Percentiles rank a stretch among this genome's conserved stretches.
phyloP scores from a whole-genome alignment of 2,113 vertebrate genomes.

The Rutilus rutilus region DNA sequence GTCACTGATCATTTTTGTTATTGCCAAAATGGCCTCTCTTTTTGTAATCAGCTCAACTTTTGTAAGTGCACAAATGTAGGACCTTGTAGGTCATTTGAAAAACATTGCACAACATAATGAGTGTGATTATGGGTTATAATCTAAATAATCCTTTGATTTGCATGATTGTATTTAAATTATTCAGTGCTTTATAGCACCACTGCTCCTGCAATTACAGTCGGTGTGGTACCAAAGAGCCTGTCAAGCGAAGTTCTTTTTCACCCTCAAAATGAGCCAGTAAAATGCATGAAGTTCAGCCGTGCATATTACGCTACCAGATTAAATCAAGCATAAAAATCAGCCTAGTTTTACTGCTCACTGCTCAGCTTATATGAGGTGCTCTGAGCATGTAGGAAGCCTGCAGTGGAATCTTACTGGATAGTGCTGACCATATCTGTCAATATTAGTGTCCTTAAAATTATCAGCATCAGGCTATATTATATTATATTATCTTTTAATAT shows the following conservation, averaged over 20 bases:
- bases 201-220: slow-evolving; percentile 11
- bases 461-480: not conserved
- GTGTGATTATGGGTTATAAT: slow-evolving; percentile 12
- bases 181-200: not conserved
- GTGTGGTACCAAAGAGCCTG: slow-evolving; percentile 8
- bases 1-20: not conserved
- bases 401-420: not conserved
- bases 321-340: slow-evolving; percentile 50
- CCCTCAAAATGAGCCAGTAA: slow-evolving; percentile 37
- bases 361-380: slow-evolving; percentile 5
- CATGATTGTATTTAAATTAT: slow-evolving; percentile 36
- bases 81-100: slow-evolving; percentile 12
- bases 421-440: not conserved
- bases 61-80: not conserved
- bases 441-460: not conserved
- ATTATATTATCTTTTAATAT: not conserved
- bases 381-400: slow-evolving; percentile 27
- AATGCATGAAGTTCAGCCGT: slow-evolving; percentile 49
- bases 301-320: slow-evolving; percentile 45
- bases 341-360: slow-evolving; percentile 50
- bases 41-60: not conserved
- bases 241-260: not conserved
- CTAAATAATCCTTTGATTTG: slow-evolving; percentile 46
- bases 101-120: slow-evolving; percentile 19
- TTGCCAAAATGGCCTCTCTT: not conserved